Evolutionary conservation across 2,113 vertebrate species (phyloP).

Genomic region (Lates calcarifer): DNA sequence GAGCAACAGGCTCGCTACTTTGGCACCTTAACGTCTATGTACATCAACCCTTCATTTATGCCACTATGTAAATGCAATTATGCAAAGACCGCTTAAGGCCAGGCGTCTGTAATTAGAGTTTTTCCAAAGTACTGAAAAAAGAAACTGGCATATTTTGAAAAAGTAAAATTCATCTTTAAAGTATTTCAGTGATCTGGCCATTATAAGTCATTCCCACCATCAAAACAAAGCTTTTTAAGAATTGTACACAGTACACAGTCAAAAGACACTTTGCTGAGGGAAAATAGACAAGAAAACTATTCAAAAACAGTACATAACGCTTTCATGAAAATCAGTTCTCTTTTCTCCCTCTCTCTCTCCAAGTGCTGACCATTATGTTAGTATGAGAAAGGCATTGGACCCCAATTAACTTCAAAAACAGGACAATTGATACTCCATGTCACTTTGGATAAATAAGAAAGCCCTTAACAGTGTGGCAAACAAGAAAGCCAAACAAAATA

Average conservation of each 20-base stretch:
- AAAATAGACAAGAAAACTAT: slow-evolving; percentile 26
- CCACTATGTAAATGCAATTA: slow-evolving; percentile 2
- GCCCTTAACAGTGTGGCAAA: slow-evolving; percentile 22
- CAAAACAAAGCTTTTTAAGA: not conserved
- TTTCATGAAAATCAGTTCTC: not conserved
- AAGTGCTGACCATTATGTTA: slow-evolving; percentile 29
- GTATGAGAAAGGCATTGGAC: slow-evolving; percentile 43
- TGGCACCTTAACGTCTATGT: not conserved
- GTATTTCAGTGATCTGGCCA: not conserved
- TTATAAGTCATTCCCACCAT: not conserved
- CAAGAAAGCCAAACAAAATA: slow-evolving; percentile 47
- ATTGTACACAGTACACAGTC: not conserved
- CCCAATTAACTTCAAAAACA: slow-evolving; percentile 68
- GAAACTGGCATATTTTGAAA: not conserved
- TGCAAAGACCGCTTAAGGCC: not conserved
- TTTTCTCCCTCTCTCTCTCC: slow-evolving; percentile 12
- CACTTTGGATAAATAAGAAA: slow-evolving; percentile 59
- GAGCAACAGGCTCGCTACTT: not conserved
- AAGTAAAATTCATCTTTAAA: not conserved
- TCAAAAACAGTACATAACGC: not conserved
- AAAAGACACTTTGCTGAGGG: slow-evolving; percentile 24
- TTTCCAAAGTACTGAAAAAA: not conserved
- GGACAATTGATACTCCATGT: slow-evolving; percentile 58
- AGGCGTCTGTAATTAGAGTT: slow-evolving; percentile 4
- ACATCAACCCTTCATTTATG: slow-evolving; percentile 2